Percentiles rank a stretch among this genome's conserved stretches.
phyloP scores from a whole-genome alignment of 1,140 invertebrate species.

The Plutomurus gul region DNA sequence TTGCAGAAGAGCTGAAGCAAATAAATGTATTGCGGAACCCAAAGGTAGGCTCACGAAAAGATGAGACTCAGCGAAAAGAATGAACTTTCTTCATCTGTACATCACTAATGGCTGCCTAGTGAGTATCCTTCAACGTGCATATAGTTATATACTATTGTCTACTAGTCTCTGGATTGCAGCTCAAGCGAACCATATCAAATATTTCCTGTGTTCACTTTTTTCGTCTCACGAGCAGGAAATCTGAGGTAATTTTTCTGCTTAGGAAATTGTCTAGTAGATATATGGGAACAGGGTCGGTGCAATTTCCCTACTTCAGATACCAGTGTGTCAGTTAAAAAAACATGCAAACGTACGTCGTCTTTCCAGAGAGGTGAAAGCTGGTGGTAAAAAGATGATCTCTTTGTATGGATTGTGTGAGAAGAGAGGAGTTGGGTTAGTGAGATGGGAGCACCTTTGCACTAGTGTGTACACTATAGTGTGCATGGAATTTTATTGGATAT shows the following conservation, averaged over 20 bases:
- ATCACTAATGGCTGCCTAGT: too few relatives aligned
- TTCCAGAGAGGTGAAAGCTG: too few relatives aligned
- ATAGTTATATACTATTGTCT: background rate
- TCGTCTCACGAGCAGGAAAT: too few relatives aligned
- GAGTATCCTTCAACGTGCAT: background rate
- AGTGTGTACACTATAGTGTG: background rate
- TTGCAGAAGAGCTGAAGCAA: too few relatives aligned
- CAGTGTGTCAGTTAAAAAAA: background rate
- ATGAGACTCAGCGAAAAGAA: too few relatives aligned
- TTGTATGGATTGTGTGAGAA: background rate
- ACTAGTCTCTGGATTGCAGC: background rate
- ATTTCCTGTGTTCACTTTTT: background rate
- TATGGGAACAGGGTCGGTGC: too few relatives aligned
- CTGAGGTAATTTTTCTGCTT: too few relatives aligned
- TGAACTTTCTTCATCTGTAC: too few relatives aligned
- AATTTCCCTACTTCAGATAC: background rate
- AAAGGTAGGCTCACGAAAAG: too few relatives aligned
- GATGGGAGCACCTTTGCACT: background rate
- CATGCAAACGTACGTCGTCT: too few relatives aligned
- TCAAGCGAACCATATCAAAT: background rate
- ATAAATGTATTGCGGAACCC: too few relatives aligned
- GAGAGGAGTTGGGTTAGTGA: background rate
- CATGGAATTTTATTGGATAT: slow-evolving; percentile 3
- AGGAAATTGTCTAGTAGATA: too few relatives aligned
- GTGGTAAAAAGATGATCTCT: background rate